phyloP scores from a whole-genome alignment of 2,888 invertebrate species.

The Scaptomyza cyrtandrae region DNA sequence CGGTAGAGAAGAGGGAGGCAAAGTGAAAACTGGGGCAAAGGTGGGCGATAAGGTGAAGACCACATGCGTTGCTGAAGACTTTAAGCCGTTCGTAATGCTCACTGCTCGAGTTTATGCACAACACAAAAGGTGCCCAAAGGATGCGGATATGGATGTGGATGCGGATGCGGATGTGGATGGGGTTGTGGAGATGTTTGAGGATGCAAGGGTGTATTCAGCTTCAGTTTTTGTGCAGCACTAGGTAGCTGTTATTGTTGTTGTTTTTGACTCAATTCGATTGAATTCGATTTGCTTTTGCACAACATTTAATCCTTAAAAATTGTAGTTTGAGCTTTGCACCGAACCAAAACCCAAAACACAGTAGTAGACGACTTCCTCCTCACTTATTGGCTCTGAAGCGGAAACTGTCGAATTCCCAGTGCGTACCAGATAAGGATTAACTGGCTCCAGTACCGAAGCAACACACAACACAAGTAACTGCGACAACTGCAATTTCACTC shows the following conservation, averaged over 20 bases:
- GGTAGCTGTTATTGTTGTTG: constrained; percentile 24
- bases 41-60: constrained; percentile 9
- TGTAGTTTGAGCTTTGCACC: constrained; percentile 47
- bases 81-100: constrained; percentile 84
- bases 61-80: constrained; percentile 75
- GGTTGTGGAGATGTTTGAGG: constrained; percentile 1
- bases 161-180: constrained; percentile 16
- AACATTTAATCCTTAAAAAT: constrained; percentile 77
- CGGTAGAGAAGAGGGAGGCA: background rate
- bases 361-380: background rate
- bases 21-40: background rate
- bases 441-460: constrained; percentile 28
- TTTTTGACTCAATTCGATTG: constrained; percentile 32
- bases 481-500: constrained; percentile 37
- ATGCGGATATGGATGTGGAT: constrained; percentile 41
- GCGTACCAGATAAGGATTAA: constrained; percentile 61
- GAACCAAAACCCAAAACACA: background rate
- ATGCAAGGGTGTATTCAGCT: constrained; percentile 17
- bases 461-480: constrained; percentile 21
- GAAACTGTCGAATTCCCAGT: constrained; percentile 40
- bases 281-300: constrained; percentile 54
- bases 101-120: constrained; percentile 80
- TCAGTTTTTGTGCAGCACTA: constrained; percentile 2
- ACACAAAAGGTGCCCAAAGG: constrained; percentile 75
- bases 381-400: constrained; percentile 5